A percentile compares a stretch with the other conserved stretches of the same genome.
phyloP scores from a whole-genome alignment of 2,888 invertebrate species.

The Aleiodes leptofemur region DNA sequence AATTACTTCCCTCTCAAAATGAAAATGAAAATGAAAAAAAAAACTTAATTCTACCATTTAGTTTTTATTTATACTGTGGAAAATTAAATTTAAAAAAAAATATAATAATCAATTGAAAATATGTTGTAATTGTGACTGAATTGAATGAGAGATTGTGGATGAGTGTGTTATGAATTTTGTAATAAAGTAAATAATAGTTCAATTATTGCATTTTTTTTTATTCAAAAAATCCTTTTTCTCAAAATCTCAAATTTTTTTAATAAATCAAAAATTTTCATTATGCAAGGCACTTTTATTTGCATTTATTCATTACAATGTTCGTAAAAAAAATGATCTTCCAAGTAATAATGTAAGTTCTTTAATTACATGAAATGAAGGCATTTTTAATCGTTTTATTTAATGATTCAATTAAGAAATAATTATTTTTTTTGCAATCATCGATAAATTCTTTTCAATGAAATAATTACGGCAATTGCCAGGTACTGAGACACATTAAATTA shows the following conservation, averaged over 20 bases:
- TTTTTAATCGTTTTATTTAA: too few species aligned
- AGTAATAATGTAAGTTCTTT: constrained; percentile 33
- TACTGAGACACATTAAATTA: constrained; percentile 60
- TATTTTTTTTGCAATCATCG: constrained; percentile 39
- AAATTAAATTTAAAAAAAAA: constrained; percentile 46
- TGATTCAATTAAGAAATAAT: not conserved
- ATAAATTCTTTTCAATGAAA: too few species aligned
- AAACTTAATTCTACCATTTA: constrained; percentile 38
- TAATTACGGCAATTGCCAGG: constrained; percentile 59
- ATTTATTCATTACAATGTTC: constrained; percentile 8
- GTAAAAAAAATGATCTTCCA: constrained; percentile 61
- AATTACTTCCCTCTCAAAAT: constrained; percentile 41
- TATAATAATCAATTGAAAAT: constrained; percentile 52
- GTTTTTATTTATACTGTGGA: constrained; percentile 66
- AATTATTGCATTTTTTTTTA: constrained; percentile 1
- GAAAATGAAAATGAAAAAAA: not conserved
- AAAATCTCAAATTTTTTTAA: not conserved
- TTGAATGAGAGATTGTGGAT: constrained; percentile 54
- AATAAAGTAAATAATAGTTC: constrained; percentile 57
- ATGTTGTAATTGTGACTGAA: constrained; percentile 60
- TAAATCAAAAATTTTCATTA: constrained; percentile 47
- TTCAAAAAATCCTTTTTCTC: constrained; percentile 9
- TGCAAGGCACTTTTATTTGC: constrained; percentile 70
- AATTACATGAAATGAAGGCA: constrained; percentile 44
- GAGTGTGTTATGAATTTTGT: constrained; percentile 62